These are phyloP conservation scores for Amblyjoppa fuscipennis DNA, from an alignment of 2,888 invertebrate genomes.

Conservation along the genomic window DNA sequence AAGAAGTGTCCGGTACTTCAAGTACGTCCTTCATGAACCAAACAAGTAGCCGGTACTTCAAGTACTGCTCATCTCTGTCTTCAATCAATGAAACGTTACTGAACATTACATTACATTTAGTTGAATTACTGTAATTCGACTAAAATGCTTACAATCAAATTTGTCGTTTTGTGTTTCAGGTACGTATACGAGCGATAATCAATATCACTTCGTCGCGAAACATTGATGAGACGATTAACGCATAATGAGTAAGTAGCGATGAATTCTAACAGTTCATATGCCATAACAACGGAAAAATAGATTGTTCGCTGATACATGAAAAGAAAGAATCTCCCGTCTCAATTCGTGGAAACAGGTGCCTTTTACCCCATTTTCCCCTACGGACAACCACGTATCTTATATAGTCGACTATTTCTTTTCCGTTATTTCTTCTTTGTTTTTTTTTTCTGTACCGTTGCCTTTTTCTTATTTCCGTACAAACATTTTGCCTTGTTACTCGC, in stretches of 20 bases:
- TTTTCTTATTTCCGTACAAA: slow-evolving; percentile 36
- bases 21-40: too few relatives aligned
- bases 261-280: neutral
- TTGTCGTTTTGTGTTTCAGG: too few relatives aligned
- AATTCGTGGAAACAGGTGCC: neutral
- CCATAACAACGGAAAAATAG: neutral
- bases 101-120: too few relatives aligned
- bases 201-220: neutral
- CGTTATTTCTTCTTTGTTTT: slow-evolving; percentile 10
- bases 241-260: neutral
- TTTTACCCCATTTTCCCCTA: neutral
- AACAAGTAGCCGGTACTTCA: too few relatives aligned
- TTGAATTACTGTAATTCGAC: too few relatives aligned
- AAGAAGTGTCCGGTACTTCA: too few relatives aligned
- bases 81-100: too few relatives aligned
- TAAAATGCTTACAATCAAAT: too few relatives aligned
- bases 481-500: slow-evolving; percentile 59
- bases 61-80: too few relatives aligned
- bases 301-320: neutral
- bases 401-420: neutral
- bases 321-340: neutral
- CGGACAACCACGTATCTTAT: neutral
- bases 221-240: neutral
- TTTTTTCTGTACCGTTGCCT: slow-evolving; percentile 10
- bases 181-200: too few relatives aligned